Conservation (phyloP, 2,888 invertebrate species). For the Digitonthophagus gazella region DNA sequence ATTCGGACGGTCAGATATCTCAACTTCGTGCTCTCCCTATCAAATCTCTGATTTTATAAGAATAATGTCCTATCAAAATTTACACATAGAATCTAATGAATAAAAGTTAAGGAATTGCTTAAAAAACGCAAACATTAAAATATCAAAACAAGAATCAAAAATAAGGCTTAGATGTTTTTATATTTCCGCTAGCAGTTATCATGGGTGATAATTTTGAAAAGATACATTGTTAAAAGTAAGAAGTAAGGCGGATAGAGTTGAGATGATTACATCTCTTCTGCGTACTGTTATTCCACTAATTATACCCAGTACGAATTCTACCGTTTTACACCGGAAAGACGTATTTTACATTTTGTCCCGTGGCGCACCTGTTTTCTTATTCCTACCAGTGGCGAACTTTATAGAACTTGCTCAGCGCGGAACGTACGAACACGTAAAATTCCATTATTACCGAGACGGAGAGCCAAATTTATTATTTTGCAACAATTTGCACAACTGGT, state of each 20-base stretch:
- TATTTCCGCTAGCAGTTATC: too few species aligned
- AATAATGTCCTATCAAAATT: too few species aligned
- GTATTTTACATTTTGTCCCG: neutral
- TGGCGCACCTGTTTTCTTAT: neutral
- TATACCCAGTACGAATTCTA: neutral
- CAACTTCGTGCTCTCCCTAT: neutral
- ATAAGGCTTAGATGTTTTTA: too few species aligned
- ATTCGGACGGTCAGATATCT: neutral
- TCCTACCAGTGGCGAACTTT: neutral
- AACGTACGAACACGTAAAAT: neutral
- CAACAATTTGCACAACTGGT: neutral
- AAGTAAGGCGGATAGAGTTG: neutral
- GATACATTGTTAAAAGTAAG: neutral
- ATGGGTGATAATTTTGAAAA: too few species aligned
- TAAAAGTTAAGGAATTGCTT: too few species aligned
- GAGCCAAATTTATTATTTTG: neutral
- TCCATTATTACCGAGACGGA: neutral
- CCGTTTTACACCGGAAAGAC: neutral
- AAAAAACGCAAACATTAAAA: too few species aligned
- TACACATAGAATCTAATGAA: too few species aligned
- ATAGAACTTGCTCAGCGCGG: neutral
- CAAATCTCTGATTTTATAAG: neutral
- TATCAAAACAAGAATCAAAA: too few species aligned
- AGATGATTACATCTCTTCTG: neutral
- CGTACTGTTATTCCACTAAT: neutral